These are phyloP conservation scores for Enoplosus armatus DNA, from an alignment of 2,797 vertebrate genomes.

Conservation along the genomic window DNA sequence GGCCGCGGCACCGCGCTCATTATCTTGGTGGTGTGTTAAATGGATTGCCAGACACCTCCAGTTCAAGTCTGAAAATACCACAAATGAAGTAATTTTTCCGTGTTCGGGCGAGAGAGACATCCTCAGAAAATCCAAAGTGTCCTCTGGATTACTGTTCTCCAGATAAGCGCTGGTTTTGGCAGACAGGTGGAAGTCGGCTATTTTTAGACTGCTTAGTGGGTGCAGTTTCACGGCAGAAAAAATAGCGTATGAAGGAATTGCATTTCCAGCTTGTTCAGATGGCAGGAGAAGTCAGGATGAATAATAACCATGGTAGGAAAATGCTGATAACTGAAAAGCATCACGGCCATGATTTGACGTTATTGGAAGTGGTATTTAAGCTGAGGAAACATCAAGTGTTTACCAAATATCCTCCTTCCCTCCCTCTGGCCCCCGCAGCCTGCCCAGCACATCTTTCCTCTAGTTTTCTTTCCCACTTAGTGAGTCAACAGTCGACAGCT, in stretches of 20 bases:
- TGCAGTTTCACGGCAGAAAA: slow-evolving; percentile 59
- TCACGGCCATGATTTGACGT: slow-evolving; percentile 36
- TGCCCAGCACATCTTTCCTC: slow-evolving; percentile 47
- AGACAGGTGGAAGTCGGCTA: slow-evolving; percentile 75
- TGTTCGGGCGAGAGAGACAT: slow-evolving; percentile 28
- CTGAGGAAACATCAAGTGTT: slow-evolving; percentile 59
- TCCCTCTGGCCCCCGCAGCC: slow-evolving; percentile 8
- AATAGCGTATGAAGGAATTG: slow-evolving; percentile 65
- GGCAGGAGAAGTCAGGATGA: slow-evolving; percentile 57
- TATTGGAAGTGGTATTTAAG: slow-evolving; percentile 49
- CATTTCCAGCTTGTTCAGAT: slow-evolving; percentile 68
- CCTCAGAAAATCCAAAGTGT: slow-evolving; percentile 58
- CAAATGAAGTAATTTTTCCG: slow-evolving; percentile 54
- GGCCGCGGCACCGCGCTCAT: slow-evolving; percentile 53
- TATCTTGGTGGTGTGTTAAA: slow-evolving; percentile 73
- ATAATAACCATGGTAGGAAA: slow-evolving; percentile 46
- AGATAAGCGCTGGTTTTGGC: slow-evolving; percentile 72
- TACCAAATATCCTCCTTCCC: slow-evolving; percentile 47
- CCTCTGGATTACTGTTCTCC: slow-evolving; percentile 68
- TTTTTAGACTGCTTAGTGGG: slow-evolving; percentile 77
- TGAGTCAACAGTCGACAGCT: slow-evolving; percentile 72
- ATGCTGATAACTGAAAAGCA: slow-evolving; percentile 57
- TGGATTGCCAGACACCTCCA: slow-evolving; percentile 73
- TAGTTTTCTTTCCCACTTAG: slow-evolving; percentile 58
- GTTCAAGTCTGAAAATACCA: slow-evolving; percentile 59